Base-by-base conservation (phyloP, 1,140 invertebrate species). In the Nebria ingens region DNA sequence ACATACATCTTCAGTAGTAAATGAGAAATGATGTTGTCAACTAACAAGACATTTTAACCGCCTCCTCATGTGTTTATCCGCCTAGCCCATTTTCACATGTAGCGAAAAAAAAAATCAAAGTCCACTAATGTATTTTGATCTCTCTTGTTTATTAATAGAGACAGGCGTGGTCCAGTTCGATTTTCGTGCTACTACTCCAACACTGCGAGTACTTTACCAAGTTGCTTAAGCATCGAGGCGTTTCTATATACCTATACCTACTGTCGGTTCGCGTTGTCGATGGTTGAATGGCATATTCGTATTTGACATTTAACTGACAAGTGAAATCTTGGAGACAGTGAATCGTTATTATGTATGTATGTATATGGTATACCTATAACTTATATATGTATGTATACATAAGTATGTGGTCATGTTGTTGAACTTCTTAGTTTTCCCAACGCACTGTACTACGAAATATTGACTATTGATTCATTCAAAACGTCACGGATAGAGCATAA, bases 251-350 rank as follows among this genome's bases (percentile, higher is more conserved):
- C n/a, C n/a, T 17, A 45, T 45, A 4, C 17, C 6, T 45, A 17
- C 17, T 11, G 25, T 9, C 25, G 25, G n/a, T n/a, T 34, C 25
- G n/a, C n/a, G 6, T 4, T 45, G 15, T 45, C 40, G 40, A 4
- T 17, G 9, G 9, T 17, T 45, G 3, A 45, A 45, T 45, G 40
- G 40, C 17, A 45, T 45, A 12, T 45, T 45, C 40, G 17, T 45
- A 45, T 12, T 45, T 45, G 40, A 45, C 40, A 45, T 45, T 45
- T 45, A 45, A 45, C 40, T 45, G 40, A 45, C 40, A 45, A 45
- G 40, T 45, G 40, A 45, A 45, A 45, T 45, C 40, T n/a, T 45
- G 40, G 17, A 17, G 40, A 45, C 17, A 45, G 6, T 45, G 40
- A 45, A 12, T 45, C 17, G 40, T 45, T 45, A 45, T 45, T 45